These are phyloP conservation scores for Ridgeia piscesae DNA, from an alignment of 1,140 invertebrate genomes.

Conservation along the genomic window DNA sequence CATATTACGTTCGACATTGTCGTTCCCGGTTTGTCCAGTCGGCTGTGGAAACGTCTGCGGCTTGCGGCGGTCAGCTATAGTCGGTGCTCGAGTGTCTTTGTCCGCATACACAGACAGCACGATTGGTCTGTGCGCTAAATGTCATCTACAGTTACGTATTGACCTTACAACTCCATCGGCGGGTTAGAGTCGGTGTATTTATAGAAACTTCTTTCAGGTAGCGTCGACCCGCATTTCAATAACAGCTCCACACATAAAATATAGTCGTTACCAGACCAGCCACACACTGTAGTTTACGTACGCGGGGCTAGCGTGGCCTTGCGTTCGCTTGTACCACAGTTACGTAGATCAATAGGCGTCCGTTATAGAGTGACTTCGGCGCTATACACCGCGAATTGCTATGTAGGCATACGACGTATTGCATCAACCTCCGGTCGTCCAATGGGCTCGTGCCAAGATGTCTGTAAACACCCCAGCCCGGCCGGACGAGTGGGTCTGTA, in stretches of 20 bases:
- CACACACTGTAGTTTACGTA: background rate
- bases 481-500: background rate
- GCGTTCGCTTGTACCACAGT: background rate
- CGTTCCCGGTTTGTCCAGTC: background rate
- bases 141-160: background rate
- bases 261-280: too few species aligned
- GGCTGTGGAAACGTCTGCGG: too few species aligned
- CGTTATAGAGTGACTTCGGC: background rate
- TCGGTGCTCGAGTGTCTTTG: background rate
- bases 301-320: background rate
- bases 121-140: background rate
- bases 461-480: background rate
- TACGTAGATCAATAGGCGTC: background rate
- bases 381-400: background rate
- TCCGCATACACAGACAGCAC: too few species aligned
- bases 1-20: background rate
- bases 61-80: background rate
- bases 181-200: background rate
- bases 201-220: background rate
- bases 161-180: background rate
- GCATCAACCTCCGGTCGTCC: background rate
- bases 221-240: background rate
- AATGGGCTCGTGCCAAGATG: background rate
- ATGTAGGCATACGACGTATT: background rate
- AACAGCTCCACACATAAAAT: too few species aligned